Percentiles rank a stretch among this genome's conserved stretches.
These are phyloP conservation scores for pig (Sus scrofa) DNA, from an alignment of 2,113 vertebrate genomes.

Conservation along the genomic window T2T-Sscrofa CM000825.6:52578001-52578500, in stretches of 20 bases:
- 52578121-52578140: rapidly evolving
- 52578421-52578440: not conserved
- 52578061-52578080: rapidly evolving
- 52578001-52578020: slow-evolving; percentile 93
- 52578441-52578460: not conserved
- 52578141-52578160: rapidly evolving
- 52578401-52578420: not conserved
- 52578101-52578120: not conserved
- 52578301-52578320: not conserved
- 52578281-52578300: not conserved
- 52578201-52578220: rapidly evolving
- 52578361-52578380: not conserved
- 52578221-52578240: not conserved
- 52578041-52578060: rapidly evolving
- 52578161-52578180: rapidly evolving
- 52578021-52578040: not conserved
- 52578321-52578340: not conserved
- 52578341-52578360: not conserved
- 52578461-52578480: rapidly evolving
- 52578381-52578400: rapidly evolving
- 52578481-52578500: not conserved
- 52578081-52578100: not conserved
- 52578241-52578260: rapidly evolving
- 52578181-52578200: not conserved
- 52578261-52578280: not conserved